phyloP scores from a whole-genome alignment of 1,140 invertebrate species.

The Ceratina australensis region DNA sequence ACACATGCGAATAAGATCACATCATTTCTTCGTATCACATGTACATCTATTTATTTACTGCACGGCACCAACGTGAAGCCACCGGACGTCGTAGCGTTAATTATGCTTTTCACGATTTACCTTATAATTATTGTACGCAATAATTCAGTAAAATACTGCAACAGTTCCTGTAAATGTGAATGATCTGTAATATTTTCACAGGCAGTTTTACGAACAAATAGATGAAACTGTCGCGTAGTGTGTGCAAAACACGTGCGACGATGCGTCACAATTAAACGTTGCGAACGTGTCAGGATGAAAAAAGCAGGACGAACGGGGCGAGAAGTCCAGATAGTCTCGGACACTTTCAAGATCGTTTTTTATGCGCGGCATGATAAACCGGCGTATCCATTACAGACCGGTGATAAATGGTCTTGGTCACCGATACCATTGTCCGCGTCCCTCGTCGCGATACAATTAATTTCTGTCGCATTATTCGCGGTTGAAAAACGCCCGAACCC shows the following conservation, averaged over 20 bases:
- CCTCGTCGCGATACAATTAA: conserved; percentile 40
- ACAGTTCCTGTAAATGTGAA: too few relatives aligned
- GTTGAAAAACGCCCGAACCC: conserved; percentile 26
- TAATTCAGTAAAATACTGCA: too few relatives aligned
- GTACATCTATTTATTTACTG: too few relatives aligned
- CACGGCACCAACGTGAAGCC: too few relatives aligned
- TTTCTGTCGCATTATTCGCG: conserved; percentile 46
- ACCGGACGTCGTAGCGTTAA: too few relatives aligned
- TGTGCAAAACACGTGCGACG: not conserved
- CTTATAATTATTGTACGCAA: too few relatives aligned
- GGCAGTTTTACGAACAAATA: too few relatives aligned
- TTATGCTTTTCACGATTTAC: too few relatives aligned
- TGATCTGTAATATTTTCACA: too few relatives aligned
- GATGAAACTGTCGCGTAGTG: too few relatives aligned
- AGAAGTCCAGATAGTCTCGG: conserved; percentile 11
- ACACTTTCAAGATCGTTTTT: conserved; percentile 44
- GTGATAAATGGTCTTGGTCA: conserved; percentile 32
- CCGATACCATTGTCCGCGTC: not conserved
- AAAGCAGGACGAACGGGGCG: conserved; percentile 8
- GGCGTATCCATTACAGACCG: conserved; percentile 34
- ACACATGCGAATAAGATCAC: too few relatives aligned
- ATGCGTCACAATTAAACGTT: conserved; percentile 31
- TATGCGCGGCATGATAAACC: conserved; percentile 39
- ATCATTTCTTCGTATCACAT: too few relatives aligned
- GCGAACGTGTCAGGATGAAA: conserved; percentile 7